Evolutionary conservation across 2,888 invertebrate genomes (phyloP).

Genomic region (Agonopterix arenella): DNA sequence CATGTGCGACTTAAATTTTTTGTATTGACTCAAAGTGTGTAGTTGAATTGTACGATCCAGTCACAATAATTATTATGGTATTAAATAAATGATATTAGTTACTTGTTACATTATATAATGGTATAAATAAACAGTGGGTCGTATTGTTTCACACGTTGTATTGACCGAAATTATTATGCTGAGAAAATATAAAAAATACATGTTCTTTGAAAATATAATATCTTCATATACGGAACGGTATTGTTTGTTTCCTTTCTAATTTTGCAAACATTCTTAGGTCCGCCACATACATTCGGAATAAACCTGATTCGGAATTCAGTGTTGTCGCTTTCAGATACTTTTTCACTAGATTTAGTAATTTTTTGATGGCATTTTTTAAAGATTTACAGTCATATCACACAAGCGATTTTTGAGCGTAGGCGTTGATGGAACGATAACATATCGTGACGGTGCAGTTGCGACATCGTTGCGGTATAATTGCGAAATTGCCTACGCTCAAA

Average conservation of each 20-base stretch:
- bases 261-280: too few species aligned
- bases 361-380: too few species aligned
- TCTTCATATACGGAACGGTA: conserved; percentile 67
- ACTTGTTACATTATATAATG: conserved; percentile 66
- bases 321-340: too few species aligned
- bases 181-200: conserved; percentile 57
- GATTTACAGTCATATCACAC: too few species aligned
- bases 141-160: conserved; percentile 71
- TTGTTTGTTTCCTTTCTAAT: conserved; percentile 35
- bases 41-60: conserved; percentile 44
- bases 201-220: conserved; percentile 77
- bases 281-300: too few species aligned
- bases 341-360: too few species aligned
- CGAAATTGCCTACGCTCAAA: too few species aligned
- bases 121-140: conserved; percentile 55
- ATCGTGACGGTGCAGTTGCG: too few species aligned
- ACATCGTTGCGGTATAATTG: too few species aligned
- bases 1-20: conserved; percentile 40
- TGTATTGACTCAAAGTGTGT: conserved; percentile 63
- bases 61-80: conserved; percentile 64
- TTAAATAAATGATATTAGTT: conserved; percentile 63
- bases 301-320: too few species aligned
- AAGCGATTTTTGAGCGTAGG: too few species aligned
- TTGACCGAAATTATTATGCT: conserved; percentile 69
- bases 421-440: too few species aligned